Conservation (phyloP, 2,888 invertebrate genomes). For the Cerastoderma edule region DNA sequence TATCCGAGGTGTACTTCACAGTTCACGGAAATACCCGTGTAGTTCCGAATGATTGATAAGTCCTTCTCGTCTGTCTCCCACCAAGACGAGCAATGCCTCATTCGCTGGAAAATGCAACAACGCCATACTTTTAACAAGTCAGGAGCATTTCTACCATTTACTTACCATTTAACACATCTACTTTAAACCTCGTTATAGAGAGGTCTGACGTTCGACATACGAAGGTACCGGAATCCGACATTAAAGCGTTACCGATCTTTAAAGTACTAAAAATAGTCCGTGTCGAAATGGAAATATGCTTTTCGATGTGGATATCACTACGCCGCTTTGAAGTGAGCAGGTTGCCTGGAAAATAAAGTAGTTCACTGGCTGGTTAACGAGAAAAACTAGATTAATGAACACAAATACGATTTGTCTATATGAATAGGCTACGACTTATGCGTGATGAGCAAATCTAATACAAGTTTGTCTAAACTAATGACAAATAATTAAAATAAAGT, state of each 20-base stretch:
- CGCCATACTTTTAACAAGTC: too few species aligned
- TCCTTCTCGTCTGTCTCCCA: background rate
- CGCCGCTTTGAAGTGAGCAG: conserved; percentile 33
- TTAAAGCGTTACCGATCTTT: conserved; percentile 48
- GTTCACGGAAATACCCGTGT: background rate
- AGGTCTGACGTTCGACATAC: conserved; percentile 62
- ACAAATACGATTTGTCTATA: too few species aligned
- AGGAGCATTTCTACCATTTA: background rate
- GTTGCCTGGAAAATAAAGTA: conserved; percentile 50
- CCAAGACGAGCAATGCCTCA: background rate
- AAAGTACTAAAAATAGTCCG: conserved; percentile 57
- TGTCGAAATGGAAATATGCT: conserved; percentile 53
- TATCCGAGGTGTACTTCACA: background rate
- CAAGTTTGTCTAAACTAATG: too few species aligned
- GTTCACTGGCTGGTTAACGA: too few species aligned
- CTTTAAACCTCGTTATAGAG: conserved; percentile 58
- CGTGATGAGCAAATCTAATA: too few species aligned
- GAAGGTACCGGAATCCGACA: conserved; percentile 63
- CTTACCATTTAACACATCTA: conserved; percentile 63
- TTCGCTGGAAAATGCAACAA: background rate
- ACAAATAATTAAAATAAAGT: too few species aligned
- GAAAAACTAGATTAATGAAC: too few species aligned
- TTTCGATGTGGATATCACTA: conserved; percentile 49
- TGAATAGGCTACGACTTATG: too few species aligned
- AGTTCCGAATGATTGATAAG: background rate